Evolutionary conservation across 2,797 vertebrate species (phyloP), one percentile per base, ranked within the genome.

Genomic region (Gephyroberyx darwinii): DNA sequence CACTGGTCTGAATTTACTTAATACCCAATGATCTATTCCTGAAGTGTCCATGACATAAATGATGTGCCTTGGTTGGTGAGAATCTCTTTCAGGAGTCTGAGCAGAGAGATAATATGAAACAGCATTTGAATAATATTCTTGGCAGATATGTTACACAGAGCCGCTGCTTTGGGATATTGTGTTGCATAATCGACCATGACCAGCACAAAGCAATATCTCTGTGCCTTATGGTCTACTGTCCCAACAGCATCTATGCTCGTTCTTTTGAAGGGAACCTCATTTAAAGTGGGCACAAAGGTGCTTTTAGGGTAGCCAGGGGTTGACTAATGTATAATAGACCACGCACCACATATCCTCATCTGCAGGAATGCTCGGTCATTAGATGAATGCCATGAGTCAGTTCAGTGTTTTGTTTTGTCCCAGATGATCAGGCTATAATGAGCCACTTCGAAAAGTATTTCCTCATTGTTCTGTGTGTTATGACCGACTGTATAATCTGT

Each of bases 101-200:
- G 14, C 14, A 1, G 14, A 26, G 26, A 54, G 26, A 54, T 47
- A 5, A 47, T n/a, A 17, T 47, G 17, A 47, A 47, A 47, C 45
- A 47, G 16, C 8, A n/a, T 8, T 7, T 47, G 45, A 16, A n/a
- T 16, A 47, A 47, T 7, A 5, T n/a, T 47, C 17, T 47, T 47
- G 17, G 45, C 45, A 16, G 45, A 47, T 4, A 45, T 47, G 45
- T 17, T 47, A 8, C 17, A n/a, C 4, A 47, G 17, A 16, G 45
- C 5, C 16, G n/a, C 17, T 5, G 45, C 45, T 54, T 14, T 31
- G 14, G 26, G 26, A 54, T 54, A 54, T 30, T 31, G 50, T 7
- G 50, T 53, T 65, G 50, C 50, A 12, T 65, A 65, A 65, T 65
- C 33, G 12, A 54, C 14, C n/a, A 53, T 12, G 30, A 65, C 59